A percentile compares a stretch with the other conserved stretches of the same genome.
Conservation (phyloP, 2,888 invertebrate genomes). For the Phortica magna region DNA sequence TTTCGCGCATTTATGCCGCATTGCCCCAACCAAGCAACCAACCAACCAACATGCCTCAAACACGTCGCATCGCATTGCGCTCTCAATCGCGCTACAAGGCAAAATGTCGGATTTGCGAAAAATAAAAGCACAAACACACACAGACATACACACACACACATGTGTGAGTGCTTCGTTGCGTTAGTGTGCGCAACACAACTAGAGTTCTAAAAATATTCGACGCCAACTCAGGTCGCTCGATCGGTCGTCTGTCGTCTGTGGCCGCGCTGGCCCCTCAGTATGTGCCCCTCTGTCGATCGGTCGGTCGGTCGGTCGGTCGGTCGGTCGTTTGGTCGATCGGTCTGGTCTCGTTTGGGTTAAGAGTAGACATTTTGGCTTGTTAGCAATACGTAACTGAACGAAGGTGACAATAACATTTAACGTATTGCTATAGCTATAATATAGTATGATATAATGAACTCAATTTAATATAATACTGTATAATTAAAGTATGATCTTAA, state of each 20-base stretch:
- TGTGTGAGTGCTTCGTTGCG: too few relatives aligned
- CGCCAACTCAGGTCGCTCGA: conserved; percentile 63
- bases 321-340: conserved; percentile 55
- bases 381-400: too few relatives aligned
- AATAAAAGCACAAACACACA: conserved; percentile 28
- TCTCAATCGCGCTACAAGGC: conserved; percentile 14
- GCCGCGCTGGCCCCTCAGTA: conserved; percentile 58
- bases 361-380: conserved; percentile 32
- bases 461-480: too few relatives aligned
- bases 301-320: conserved; percentile 48
- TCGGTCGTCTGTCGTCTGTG: conserved; percentile 56
- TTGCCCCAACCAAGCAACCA: too few relatives aligned
- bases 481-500: too few relatives aligned
- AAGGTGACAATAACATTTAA: too few relatives aligned
- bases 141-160: not conserved
- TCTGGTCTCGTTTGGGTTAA: conserved; percentile 26
- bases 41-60: too few relatives aligned
- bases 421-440: too few relatives aligned
- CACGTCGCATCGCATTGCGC: not conserved
- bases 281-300: not conserved
- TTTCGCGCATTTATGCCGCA: too few relatives aligned
- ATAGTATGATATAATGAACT: too few relatives aligned
- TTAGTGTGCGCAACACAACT: conserved; percentile 5
- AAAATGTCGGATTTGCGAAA: conserved; percentile 32
- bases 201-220: conserved; percentile 66